Evolutionary conservation across 2,113 vertebrate species (phyloP).

Genomic region (Marcusenius ussheri): DNA sequence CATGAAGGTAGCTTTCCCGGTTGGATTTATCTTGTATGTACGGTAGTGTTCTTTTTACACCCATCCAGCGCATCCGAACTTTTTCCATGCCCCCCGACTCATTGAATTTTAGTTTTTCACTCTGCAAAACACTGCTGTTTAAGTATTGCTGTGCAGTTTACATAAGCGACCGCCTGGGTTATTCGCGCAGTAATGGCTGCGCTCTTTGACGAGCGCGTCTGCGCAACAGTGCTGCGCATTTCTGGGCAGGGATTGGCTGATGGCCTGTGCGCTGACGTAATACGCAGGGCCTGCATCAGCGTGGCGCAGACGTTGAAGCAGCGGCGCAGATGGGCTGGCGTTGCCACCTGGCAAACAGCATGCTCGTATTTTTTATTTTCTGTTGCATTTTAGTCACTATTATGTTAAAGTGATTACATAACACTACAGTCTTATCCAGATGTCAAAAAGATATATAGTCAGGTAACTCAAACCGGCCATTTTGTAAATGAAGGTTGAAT

Average conservation of each 20-base stretch:
- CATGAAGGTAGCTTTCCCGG: not conserved
- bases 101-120: not conserved
- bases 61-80: not conserved
- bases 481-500: not conserved
- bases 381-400: not conserved
- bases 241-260: slow-evolving; percentile 47
- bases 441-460: not conserved
- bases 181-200: slow-evolving; percentile 57
- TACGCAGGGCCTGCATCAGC: slow-evolving; percentile 35
- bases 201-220: slow-evolving; percentile 42
- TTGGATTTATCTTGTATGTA: slow-evolving; percentile 2
- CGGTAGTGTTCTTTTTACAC: not conserved
- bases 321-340: not conserved
- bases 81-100: not conserved
- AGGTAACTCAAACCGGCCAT: not conserved
- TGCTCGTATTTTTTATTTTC: not conserved
- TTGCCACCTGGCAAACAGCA: not conserved
- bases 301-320: slow-evolving; percentile 35
- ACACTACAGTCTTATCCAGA: not conserved
- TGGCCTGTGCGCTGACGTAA: slow-evolving; percentile 49
- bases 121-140: not conserved
- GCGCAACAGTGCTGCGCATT: slow-evolving; percentile 66
- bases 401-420: not conserved
- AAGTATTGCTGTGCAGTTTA: not conserved
- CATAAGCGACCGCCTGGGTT: not conserved